These are phyloP conservation scores for Sphinx pinastri DNA, from an alignment of 2,888 invertebrate genomes.

Conservation along the genomic window DNA sequence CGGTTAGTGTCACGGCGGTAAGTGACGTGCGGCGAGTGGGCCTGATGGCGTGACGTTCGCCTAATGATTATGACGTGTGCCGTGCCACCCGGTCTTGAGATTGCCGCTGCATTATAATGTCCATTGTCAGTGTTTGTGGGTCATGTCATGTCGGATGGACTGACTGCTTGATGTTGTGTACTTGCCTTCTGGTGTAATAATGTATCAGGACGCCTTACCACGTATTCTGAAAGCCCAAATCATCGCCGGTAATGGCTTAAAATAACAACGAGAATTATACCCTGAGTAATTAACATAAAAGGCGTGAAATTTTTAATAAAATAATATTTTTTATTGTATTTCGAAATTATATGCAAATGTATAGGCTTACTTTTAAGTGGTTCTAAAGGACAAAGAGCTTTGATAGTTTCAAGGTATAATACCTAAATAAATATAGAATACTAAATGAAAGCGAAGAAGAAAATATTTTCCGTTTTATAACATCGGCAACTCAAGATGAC, in stretches of 20 bases:
- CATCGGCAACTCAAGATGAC: constrained; percentile 22
- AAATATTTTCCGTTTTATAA: constrained; percentile 20
- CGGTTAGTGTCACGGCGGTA: constrained; percentile 41
- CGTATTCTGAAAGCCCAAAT: too few species aligned
- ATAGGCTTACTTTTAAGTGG: too few species aligned
- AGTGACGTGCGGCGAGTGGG: constrained; percentile 42
- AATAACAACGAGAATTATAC: too few species aligned
- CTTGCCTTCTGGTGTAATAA: neutral
- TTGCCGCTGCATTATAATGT: constrained; percentile 11
- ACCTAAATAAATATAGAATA: neutral
- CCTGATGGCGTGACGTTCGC: constrained; percentile 39
- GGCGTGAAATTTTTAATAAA: too few species aligned
- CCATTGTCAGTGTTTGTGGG: constrained; percentile 2
- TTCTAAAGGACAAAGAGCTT: neutral
- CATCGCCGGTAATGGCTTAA: too few species aligned
- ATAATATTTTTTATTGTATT: too few species aligned
- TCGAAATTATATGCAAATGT: too few species aligned
- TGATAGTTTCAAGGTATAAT: too few species aligned
- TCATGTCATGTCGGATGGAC: neutral
- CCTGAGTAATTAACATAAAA: too few species aligned
- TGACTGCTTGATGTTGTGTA: constrained; percentile 1
- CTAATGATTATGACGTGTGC: constrained; percentile 33
- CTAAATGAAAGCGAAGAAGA: constrained; percentile 31
- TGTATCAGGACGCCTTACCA: neutral
- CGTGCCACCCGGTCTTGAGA: constrained; percentile 11